Conservation (phyloP, 2,113 vertebrate genomes). For the Phalacrocorax brasilianus region DNA sequence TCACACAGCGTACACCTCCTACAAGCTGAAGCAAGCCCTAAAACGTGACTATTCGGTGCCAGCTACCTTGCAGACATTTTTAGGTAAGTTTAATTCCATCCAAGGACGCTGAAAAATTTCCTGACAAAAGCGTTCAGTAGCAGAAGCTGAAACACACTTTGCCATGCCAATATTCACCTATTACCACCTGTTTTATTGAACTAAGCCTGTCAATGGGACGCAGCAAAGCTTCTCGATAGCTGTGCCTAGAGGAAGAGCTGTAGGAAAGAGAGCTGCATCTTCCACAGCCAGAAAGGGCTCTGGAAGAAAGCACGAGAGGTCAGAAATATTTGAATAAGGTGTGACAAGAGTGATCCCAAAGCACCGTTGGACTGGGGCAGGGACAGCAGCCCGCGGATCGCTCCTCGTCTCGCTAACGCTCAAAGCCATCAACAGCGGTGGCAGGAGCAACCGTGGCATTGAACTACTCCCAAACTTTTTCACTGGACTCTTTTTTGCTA, state of each 20-base stretch:
- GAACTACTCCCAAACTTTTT: neutral
- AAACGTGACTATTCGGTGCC: neutral
- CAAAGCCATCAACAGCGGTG: neutral
- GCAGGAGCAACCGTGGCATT: neutral
- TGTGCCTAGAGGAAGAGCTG: neutral
- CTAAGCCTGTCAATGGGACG: rapidly evolving
- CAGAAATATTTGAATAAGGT: neutral
- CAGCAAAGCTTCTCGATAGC: neutral
- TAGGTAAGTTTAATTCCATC: neutral
- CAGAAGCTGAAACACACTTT: neutral
- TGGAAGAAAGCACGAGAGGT: neutral
- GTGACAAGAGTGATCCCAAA: neutral
- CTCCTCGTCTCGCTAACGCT: rapidly evolving
- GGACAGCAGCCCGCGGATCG: neutral
- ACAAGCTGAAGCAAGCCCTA: neutral
- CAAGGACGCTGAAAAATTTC: neutral
- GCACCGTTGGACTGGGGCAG: neutral
- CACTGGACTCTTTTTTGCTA: neutral
- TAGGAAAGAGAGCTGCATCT: neutral
- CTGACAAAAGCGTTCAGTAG: rapidly evolving
- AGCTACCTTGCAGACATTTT: neutral
- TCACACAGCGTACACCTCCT: rapidly evolving
- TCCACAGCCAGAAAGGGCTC: rapidly evolving
- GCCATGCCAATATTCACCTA: neutral
- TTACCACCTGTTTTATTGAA: neutral